These are phyloP conservation scores for Eurystomus gularis DNA, from an alignment of 2,113 vertebrate species.

Conservation along the genomic window DNA sequence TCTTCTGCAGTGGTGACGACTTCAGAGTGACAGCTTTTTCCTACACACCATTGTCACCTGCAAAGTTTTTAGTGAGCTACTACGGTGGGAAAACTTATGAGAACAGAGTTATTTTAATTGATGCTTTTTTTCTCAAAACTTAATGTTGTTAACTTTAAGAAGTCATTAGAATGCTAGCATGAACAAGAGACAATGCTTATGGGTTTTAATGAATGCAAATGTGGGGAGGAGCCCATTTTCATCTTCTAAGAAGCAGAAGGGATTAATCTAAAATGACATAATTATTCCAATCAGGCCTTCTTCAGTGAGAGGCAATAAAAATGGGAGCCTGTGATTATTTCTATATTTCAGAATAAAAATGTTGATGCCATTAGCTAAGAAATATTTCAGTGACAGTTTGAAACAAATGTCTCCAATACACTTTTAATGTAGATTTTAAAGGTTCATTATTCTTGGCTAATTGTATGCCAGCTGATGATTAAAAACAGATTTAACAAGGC, in stretches of 20 bases:
- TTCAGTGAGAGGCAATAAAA: not conserved
- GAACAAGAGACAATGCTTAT: not conserved
- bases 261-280: slow-evolving; percentile 10
- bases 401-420: slow-evolving; percentile 2
- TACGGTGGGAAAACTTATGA: not conserved
- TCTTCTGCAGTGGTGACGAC: not conserved
- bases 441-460: slow-evolving; percentile 27
- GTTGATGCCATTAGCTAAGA: not conserved
- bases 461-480: slow-evolving; percentile 29
- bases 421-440: slow-evolving; percentile 18
- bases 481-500: slow-evolving; percentile 16
- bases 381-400: not conserved
- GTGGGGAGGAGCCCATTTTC: not conserved
- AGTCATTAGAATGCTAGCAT: not conserved
- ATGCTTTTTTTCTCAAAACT: not conserved
- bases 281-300: not conserved
- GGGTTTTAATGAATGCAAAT: slow-evolving; percentile 33
- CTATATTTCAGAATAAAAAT: slow-evolving; percentile 24
- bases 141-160: not conserved
- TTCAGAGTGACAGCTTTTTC: not conserved
- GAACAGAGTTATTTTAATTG: not conserved
- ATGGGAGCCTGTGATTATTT: not conserved
- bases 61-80: not conserved
- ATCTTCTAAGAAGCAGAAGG: not conserved
- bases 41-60: not conserved